Evolutionary conservation across 2,888 invertebrate genomes (phyloP), one percentile per base, ranked within the genome.

Genomic region (Cancer borealis): DNA sequence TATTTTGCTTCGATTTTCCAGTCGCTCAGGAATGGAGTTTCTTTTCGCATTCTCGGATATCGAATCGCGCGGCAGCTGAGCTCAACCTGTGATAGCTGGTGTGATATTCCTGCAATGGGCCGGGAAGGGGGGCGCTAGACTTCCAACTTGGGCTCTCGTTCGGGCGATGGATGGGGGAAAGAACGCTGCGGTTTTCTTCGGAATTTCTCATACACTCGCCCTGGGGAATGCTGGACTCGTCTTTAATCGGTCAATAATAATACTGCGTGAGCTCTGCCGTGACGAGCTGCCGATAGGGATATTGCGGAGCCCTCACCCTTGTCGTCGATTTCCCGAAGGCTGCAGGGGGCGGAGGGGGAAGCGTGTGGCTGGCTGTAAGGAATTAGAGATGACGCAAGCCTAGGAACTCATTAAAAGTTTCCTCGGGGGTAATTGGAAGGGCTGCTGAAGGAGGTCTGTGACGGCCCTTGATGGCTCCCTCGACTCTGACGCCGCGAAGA

Each of bases 1-100:
- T 95, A 95, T 95, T 95, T 91, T 88, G 93, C 92, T 93, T 95
- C 93, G 91, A 93, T 93, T 95, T 93, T 95, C 93, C 91, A 91
- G 88, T 46, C 92, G 92, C 92, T 73, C 66, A 30, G 92, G 79
- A 93, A 91, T 88, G 91, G 93, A 91, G 93, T 91, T 95, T 95
- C 95, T 93, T 95, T 95, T 95, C 95, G 73, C 91, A 84, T 95
- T 95, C 88, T 91, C 87, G 91, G 92, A 93, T 92, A 95, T 93
- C 91, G 93, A 93, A 95, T 95, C 95, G 95, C 92, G 84, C 91
- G 91, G 84, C 93, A 93, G 93, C 93, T 91, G 92, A 93, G 88
- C 73, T 87, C 54, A 47, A 87, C 60, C 88, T 88, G 90, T 92
- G 79, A 92, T 92, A 92, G 79, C 84, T 46, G 92, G 66, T 46